A percentile compares a stretch with the other conserved stretches of the same genome.
These are phyloP conservation scores for Ceuthmochares aereus DNA, from an alignment of 2,113 vertebrate species.

Conservation along the genomic window DNA sequence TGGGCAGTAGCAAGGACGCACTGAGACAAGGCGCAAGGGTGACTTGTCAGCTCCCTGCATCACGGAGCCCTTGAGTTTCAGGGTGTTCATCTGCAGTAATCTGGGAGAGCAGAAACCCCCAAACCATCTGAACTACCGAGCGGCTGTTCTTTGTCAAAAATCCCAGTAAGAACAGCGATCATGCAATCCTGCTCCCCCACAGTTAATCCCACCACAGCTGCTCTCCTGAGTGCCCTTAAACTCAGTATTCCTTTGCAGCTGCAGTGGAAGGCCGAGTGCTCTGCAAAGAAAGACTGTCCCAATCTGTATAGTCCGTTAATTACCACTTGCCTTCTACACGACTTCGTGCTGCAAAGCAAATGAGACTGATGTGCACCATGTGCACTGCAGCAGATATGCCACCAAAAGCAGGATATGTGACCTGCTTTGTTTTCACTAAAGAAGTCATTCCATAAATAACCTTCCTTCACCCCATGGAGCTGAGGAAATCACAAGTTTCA, in stretches of 20 bases:
- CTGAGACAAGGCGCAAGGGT: not conserved
- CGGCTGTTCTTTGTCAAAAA: not conserved
- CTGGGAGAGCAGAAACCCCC: not conserved
- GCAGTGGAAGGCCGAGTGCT: not conserved
- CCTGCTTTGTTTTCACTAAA: not conserved
- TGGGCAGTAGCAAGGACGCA: not conserved
- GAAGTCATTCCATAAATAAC: not conserved
- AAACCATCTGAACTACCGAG: not conserved
- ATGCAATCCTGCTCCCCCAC: not conserved
- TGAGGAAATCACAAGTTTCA: conserved; percentile 23
- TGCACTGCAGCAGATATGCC: not conserved
- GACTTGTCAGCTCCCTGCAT: not conserved
- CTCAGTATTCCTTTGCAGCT: rapidly evolving
- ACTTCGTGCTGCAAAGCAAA: not conserved
- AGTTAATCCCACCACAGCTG: not conserved
- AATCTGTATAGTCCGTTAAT: not conserved
- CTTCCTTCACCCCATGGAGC: not conserved
- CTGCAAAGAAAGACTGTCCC: not conserved
- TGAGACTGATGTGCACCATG: rapidly evolving
- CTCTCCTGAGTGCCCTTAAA: rapidly evolving
- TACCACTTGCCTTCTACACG: rapidly evolving
- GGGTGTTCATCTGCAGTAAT: not conserved
- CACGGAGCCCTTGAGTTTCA: not conserved
- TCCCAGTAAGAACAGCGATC: not conserved
- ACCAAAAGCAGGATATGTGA: not conserved